phyloP scores from a whole-genome alignment of 2,797 vertebrate genomes.

The Phataginus tricuspis region DNA sequence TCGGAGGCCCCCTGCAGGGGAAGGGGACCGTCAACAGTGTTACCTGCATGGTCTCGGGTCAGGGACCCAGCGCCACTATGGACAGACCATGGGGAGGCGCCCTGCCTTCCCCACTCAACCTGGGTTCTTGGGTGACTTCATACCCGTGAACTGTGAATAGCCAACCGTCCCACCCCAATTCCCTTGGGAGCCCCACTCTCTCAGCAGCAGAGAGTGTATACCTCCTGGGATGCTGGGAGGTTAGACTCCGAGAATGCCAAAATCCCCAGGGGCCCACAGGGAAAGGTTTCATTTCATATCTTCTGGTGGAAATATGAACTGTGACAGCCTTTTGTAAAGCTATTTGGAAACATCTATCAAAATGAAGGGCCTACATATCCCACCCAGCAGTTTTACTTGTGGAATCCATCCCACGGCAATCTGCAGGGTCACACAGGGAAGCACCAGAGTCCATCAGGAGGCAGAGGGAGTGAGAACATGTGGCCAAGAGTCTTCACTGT shows the following conservation, averaged over 20 bases:
- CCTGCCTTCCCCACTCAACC: background rate
- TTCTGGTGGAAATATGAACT: background rate
- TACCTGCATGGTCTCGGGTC: background rate
- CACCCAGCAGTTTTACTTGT: background rate
- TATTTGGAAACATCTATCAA: slow-evolving; percentile 9
- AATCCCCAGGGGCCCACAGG: background rate
- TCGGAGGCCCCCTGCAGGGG: background rate
- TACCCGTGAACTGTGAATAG: background rate
- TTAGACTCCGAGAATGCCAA: background rate
- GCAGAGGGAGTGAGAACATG: background rate
- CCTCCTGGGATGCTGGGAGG: background rate
- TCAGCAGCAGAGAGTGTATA: background rate
- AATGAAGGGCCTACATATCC: background rate
- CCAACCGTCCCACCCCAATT: background rate
- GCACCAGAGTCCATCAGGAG: background rate
- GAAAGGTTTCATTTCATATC: background rate
- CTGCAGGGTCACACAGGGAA: fast-evolving
- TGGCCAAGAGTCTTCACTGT: background rate
- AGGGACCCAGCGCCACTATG: background rate
- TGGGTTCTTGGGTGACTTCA: background rate
- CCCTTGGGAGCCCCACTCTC: background rate
- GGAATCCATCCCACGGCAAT: background rate
- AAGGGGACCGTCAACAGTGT: background rate
- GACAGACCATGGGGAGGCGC: background rate
- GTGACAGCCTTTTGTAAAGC: background rate